phyloP scores from a whole-genome alignment of 2,888 invertebrate species.

The Epinotia demarniana region DNA sequence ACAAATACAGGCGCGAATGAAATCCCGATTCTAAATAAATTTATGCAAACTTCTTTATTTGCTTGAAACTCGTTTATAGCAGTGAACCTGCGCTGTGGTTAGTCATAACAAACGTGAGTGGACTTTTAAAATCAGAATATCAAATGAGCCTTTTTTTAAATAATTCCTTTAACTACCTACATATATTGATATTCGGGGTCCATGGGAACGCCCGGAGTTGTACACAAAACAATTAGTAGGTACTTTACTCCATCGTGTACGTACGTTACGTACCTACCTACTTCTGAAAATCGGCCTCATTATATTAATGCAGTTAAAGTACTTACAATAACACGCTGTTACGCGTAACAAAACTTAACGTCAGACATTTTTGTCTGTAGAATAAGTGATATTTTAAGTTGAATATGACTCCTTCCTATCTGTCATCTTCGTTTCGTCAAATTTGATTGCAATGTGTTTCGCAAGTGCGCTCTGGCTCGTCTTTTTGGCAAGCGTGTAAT shows the following conservation, averaged over 20 bases:
- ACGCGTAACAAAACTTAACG: too few relatives aligned
- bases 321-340: too few relatives aligned
- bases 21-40: slow-evolving; percentile 11
- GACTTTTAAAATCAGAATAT: slow-evolving; percentile 28
- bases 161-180: neutral
- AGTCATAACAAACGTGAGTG: slow-evolving; percentile 27
- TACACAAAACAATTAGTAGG: neutral
- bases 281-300: too few relatives aligned
- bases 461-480: too few relatives aligned
- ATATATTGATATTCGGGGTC: slow-evolving; percentile 11
- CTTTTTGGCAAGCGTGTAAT: too few relatives aligned
- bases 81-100: slow-evolving; percentile 22
- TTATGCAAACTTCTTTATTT: slow-evolving; percentile 31
- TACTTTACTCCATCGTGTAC: too few relatives aligned
- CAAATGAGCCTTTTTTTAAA: slow-evolving; percentile 12
- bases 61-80: slow-evolving; percentile 30
- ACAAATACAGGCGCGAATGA: slow-evolving; percentile 11
- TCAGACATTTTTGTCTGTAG: too few relatives aligned
- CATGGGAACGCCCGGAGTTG: neutral
- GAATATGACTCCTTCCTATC: too few relatives aligned
- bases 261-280: neutral
- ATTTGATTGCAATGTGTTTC: too few relatives aligned
- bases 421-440: too few relatives aligned
- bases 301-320: too few relatives aligned
- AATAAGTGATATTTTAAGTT: too few relatives aligned